Base-by-base conservation (phyloP, 2,888 invertebrate species). In the Phortica magna region DNA sequence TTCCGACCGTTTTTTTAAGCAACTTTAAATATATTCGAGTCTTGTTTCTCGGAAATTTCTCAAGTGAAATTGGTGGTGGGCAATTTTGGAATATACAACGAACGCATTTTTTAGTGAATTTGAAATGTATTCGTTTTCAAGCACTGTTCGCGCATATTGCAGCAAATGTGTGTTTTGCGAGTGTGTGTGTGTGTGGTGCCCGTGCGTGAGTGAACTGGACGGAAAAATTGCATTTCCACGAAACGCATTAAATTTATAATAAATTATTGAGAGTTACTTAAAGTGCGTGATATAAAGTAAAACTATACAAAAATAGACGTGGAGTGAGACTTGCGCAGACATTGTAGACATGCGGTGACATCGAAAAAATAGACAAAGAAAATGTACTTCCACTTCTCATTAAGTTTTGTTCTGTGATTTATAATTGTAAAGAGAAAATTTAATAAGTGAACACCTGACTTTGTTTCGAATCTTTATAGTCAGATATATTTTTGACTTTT, bases 171-270 rank as follows among this genome's bases (percentile, higher is more conserved):
- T 9, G 10, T 12, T 48, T 48, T 3, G 41, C 41, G 41, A 7
- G 41, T 41, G 19, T 67, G 67, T 43, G 22, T 68, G 68, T 64
- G 64, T 64, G 64, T 39, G 22, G 7, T 64, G 48, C 14, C 14
- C 39, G 39, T 64, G 14, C 19, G 17, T 19, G 48, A 19, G 43
- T 43, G 68, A 68, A 17, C 42, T 59, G 61, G 61, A 19, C 19
- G 61, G 61, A 19, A 22, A 61, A 61, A 61, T 61, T 68, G 68
- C 68, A 68, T 42, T 68, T 43, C 12, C 43, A 68, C 43, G n/a
- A 9, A 17, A 17, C 14, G 31, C 22, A 64, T 39, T 43, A 43
- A 68, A 68, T 17, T 61, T 22, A 22, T 19, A 22, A 10, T 61
- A 6, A 61, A 61, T 19, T 22, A 61, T 2, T 1, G 7, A 61